These are phyloP conservation scores for Drosophila anomalata DNA, from an alignment of 2,888 invertebrate species.

Conservation along the genomic window DNA sequence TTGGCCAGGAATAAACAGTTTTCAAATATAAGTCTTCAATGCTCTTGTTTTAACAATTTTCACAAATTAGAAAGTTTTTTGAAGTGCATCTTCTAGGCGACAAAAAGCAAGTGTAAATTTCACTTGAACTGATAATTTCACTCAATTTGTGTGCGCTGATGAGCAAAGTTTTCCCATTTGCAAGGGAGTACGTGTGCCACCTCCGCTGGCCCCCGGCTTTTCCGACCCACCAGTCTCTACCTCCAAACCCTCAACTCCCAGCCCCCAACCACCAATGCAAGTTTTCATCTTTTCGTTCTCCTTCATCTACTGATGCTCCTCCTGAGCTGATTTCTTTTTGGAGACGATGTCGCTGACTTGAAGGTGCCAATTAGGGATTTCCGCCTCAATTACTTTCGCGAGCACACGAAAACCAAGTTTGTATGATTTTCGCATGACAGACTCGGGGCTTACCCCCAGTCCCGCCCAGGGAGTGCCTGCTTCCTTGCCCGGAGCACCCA, in stretches of 20 bases:
- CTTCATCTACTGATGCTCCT: conserved; percentile 29
- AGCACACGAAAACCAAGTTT: conserved; percentile 76
- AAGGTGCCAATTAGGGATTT: conserved; percentile 80
- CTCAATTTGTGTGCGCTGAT: conserved; percentile 79
- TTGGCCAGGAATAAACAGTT: no score
- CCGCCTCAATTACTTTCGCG: conserved; percentile 78
- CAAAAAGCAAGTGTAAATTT: conserved; percentile 76
- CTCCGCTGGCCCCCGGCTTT: background rate
- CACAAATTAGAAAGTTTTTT: background rate
- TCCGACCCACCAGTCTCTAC: background rate
- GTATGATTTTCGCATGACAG: conserved; percentile 81
- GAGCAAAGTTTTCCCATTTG: conserved; percentile 79
- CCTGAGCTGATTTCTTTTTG: conserved; percentile 61
- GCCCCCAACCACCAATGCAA: conserved; percentile 30
- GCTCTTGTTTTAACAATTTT: no score
- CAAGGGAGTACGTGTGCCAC: conserved; percentile 71
- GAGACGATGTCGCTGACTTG: conserved; percentile 50
- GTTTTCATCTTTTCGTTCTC: conserved; percentile 50
- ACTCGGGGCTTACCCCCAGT: conserved; percentile 63
- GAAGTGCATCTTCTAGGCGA: conserved; percentile 43
- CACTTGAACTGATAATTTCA: conserved; percentile 79
- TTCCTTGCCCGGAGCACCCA: conserved; percentile 63
- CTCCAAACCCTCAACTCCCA: background rate
- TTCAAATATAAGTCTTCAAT: no score
- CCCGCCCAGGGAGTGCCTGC: conserved; percentile 14